A percentile compares a stretch with the other conserved stretches of the same genome.
phyloP scores from a whole-genome alignment of 2,888 invertebrate species.

The Lamproptera curius region DNA sequence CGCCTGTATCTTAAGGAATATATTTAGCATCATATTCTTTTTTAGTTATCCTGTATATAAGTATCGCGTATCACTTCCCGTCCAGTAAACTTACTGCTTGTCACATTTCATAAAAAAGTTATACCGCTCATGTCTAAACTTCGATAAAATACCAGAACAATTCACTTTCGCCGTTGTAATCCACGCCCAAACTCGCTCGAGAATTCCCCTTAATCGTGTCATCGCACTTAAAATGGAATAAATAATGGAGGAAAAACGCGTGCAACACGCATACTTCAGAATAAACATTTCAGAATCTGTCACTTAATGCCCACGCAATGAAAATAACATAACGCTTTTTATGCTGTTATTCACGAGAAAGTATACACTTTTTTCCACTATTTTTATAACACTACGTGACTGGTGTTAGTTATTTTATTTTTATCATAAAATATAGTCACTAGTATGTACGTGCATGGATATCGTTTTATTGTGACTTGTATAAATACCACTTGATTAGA shows the following conservation, averaged over 20 bases:
- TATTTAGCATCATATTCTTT: too few species aligned
- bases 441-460: too few species aligned
- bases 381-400: slow-evolving; percentile 11
- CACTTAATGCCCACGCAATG: slow-evolving; percentile 45
- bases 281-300: slow-evolving; percentile 41
- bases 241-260: slow-evolving; percentile 52
- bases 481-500: too few species aligned
- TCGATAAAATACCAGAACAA: too few species aligned
- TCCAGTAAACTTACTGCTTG: too few species aligned
- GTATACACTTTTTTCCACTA: slow-evolving; percentile 9
- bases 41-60: too few species aligned
- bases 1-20: too few species aligned
- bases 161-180: neutral
- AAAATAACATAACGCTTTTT: slow-evolving; percentile 43
- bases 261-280: slow-evolving; percentile 51
- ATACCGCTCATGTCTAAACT: too few species aligned
- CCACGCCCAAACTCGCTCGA: neutral
- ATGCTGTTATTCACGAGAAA: slow-evolving; percentile 23
- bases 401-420: slow-evolving; percentile 4
- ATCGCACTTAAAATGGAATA: slow-evolving; percentile 26
- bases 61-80: too few species aligned
- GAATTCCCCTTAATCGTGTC: slow-evolving; percentile 24
- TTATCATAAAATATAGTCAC: too few species aligned
- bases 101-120: too few species aligned
- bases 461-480: too few species aligned